Evolutionary conservation across 2,797 vertebrate species (phyloP).

Genomic region (Anas acuta): DNA sequence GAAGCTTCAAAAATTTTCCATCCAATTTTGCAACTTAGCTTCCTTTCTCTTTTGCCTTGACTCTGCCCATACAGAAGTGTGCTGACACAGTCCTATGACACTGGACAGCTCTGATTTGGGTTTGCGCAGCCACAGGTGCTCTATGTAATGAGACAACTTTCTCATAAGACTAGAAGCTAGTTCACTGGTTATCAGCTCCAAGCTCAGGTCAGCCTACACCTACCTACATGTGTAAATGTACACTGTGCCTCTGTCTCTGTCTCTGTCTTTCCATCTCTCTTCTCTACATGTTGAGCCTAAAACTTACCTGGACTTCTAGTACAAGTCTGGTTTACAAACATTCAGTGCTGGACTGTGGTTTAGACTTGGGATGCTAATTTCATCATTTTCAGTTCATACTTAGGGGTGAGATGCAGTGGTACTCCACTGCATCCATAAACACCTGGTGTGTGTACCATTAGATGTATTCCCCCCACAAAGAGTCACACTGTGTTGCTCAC

Average conservation of each 20-base stretch:
- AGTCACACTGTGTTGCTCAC: not conserved
- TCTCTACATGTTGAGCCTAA: not conserved
- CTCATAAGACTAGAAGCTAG: not conserved
- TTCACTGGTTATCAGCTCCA: not conserved
- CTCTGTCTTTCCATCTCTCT: not conserved
- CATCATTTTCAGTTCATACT: not conserved
- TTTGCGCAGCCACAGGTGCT: rapidly evolving
- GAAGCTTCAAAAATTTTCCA: not conserved
- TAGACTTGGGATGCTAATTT: not conserved
- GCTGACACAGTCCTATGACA: not conserved
- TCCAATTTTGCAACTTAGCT: not conserved
- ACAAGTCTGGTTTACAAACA: not conserved
- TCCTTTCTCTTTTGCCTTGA: not conserved
- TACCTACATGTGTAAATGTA: not conserved
- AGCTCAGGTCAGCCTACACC: not conserved
- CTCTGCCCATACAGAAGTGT: not conserved
- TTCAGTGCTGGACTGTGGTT: not conserved
- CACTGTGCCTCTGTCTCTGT: not conserved
- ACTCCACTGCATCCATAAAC: not conserved
- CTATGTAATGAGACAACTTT: not conserved
- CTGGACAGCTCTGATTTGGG: not conserved
- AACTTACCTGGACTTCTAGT: not conserved
- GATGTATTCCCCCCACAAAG: not conserved
- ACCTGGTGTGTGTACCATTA: rapidly evolving
- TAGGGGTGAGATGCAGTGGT: not conserved